Percentiles rank a stretch among this genome's conserved stretches.
These are phyloP conservation scores for Ostrea edulis DNA, from an alignment of 1,140 invertebrate species.

Conservation along the genomic window DNA sequence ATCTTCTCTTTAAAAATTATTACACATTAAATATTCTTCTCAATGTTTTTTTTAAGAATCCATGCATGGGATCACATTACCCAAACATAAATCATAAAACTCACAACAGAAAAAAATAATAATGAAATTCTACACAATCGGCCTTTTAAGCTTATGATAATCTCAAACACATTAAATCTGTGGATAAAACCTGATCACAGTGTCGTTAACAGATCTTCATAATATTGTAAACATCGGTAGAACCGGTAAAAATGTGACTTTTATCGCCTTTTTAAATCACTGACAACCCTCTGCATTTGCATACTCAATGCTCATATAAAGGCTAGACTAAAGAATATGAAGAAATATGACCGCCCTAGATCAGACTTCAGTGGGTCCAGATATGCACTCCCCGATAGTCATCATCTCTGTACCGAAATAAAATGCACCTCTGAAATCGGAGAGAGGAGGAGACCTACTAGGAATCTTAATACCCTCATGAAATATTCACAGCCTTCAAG, in stretches of 20 bases:
- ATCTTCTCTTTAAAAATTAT: conserved; percentile 11
- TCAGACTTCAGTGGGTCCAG: conserved; percentile 2
- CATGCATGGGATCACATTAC: conserved; percentile 5
- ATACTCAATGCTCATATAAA: conserved; percentile 14
- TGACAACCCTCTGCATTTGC: neutral
- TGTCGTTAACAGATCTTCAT: conserved; percentile 33
- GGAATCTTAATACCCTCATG: conserved; percentile 50
- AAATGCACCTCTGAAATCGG: conserved; percentile 35
- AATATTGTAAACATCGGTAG: conserved; percentile 15
- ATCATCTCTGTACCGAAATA: conserved; percentile 26
- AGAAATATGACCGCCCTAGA: conserved; percentile 11
- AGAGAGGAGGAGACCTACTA: neutral
- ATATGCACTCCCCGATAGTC: conserved; percentile 12
- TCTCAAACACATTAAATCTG: neutral
- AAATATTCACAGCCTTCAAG: conserved; percentile 48
- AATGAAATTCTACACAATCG: conserved; percentile 36
- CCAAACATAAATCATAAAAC: conserved; percentile 9
- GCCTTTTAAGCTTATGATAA: conserved; percentile 31
- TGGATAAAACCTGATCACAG: neutral
- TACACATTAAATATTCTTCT: conserved; percentile 38
- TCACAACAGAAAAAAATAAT: neutral
- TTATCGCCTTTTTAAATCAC: neutral
- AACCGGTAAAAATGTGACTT: conserved; percentile 11
- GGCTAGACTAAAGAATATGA: neutral
- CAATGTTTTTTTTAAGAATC: neutral